Conservation (phyloP, 2,888 invertebrate genomes). For the Eilema caniola region DNA sequence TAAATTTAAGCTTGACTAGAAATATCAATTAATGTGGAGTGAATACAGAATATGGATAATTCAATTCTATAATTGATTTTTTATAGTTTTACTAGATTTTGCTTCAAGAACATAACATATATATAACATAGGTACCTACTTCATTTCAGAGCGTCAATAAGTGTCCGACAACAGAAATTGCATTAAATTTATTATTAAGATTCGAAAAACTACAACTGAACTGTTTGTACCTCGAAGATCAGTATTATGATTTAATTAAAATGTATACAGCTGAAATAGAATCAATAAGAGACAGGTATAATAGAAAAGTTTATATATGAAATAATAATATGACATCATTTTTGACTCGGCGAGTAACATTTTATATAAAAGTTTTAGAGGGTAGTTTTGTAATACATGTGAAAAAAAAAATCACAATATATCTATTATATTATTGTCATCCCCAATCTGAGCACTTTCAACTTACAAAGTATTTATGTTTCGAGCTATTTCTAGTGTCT, state of each 20-base stretch:
- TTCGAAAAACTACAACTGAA: slow-evolving; percentile 92
- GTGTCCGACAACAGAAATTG: slow-evolving; percentile 84
- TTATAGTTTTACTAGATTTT: neutral
- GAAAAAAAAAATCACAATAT: no score
- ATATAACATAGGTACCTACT: neutral
- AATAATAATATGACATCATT: no score
- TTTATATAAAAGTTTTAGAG: no score
- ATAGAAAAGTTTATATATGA: neutral
- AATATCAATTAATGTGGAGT: neutral
- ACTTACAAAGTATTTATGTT: neutral
- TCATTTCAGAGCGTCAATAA: slow-evolving; percentile 78
- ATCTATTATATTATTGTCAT: neutral
- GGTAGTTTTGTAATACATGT: no score
- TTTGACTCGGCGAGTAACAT: no score
- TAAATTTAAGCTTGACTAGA: no score
- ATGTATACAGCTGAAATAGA: slow-evolving; percentile 91
- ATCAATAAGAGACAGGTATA: slow-evolving; percentile 89
- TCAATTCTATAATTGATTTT: no score
- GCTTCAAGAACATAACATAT: neutral
- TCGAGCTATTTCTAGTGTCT: neutral
- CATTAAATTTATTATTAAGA: slow-evolving; percentile 82
- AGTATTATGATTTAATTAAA: slow-evolving; percentile 90
- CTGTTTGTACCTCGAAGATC: slow-evolving; percentile 91
- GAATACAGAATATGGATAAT: neutral
- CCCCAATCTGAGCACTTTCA: neutral